Base-by-base conservation (phyloP, 2,888 invertebrate genomes). In the Drosophila emarginata region DNA sequence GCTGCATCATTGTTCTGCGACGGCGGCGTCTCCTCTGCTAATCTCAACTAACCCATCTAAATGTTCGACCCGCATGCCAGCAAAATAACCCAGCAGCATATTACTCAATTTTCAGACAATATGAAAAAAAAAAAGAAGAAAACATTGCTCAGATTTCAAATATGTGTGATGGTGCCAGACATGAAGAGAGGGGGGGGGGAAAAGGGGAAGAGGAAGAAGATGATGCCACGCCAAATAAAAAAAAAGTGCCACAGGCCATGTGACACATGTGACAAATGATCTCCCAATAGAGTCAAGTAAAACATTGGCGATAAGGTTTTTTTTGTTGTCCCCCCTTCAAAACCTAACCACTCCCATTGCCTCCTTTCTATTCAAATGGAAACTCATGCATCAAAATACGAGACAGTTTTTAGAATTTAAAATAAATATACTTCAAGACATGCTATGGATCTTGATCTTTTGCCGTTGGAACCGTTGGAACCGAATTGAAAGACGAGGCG, bases 181-280 rank as follows among this genome's bases (percentile, higher is more conserved):
- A 54, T 12, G 61, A 63, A 51, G 74, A n/a, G n/a, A n/a, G 69
- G 74, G 73, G 83, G 9, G 9, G 5, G 18, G 11, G 15, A 1
- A 6, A 2, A 9, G 18, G 56, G 70, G 57, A 61, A 72, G 59
- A 60, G 62, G 65, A 60, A 37, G 66, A 61, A 54, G 74, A 74
- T 75, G 77, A 87, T 79, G 82, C 74, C 79, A 76, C 77, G 69
- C 72, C 73, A 67, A 53, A 67, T 73, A 73, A 74, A 72, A 67
- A 68, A 76, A 72, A 67, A 68, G 80, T 69, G 53, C 45, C 79
- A 68, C 64, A 62, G 45, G 68, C 65, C 64, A 60, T 83, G 81
- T 45, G 45, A 45, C 45, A 87, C 79, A 80, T 73, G 79, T 83
- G 82, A 83, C 87, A 83, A 83, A 87, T 83, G 87, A 87, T 84